These are phyloP conservation scores for Ethmia dodecea DNA, from an alignment of 2,888 invertebrate genomes.

Conservation along the genomic window DNA sequence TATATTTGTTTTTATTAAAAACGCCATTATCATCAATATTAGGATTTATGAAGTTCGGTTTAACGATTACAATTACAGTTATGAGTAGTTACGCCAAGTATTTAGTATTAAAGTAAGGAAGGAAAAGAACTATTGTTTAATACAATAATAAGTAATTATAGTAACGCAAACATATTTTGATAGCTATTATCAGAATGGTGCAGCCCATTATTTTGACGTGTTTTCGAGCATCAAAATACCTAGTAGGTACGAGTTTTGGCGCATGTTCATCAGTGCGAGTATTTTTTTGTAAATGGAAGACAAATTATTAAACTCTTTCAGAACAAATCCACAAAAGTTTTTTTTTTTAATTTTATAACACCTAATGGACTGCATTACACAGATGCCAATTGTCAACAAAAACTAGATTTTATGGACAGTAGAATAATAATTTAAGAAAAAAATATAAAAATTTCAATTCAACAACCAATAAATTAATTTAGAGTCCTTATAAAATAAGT, in stretches of 20 bases:
- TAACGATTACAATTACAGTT: constrained; percentile 74
- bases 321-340: constrained; percentile 44
- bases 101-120: constrained; percentile 63
- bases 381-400: constrained; percentile 58
- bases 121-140: constrained; percentile 57
- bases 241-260: neutral
- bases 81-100: constrained; percentile 74
- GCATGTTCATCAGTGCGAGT: neutral
- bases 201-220: constrained; percentile 30
- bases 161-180: constrained; percentile 26
- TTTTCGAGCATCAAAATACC: neutral
- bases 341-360: constrained; percentile 27
- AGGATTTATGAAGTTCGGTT: constrained; percentile 77
- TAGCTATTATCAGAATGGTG: constrained; percentile 22
- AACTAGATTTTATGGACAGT: constrained; percentile 47
- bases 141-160: constrained; percentile 29
- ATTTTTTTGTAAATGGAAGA: constrained; percentile 53
- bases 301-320: constrained; percentile 48
- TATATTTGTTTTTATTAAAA: constrained; percentile 77
- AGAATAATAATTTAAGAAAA: constrained; percentile 68
- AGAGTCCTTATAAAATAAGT: constrained; percentile 76
- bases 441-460: constrained; percentile 65
- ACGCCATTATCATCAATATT: constrained; percentile 78
- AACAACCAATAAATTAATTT: constrained; percentile 79
- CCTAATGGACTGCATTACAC: constrained; percentile 65